Evolutionary conservation across 2,113 vertebrate genomes (phyloP).

Genomic region (Clarias magur): DNA sequence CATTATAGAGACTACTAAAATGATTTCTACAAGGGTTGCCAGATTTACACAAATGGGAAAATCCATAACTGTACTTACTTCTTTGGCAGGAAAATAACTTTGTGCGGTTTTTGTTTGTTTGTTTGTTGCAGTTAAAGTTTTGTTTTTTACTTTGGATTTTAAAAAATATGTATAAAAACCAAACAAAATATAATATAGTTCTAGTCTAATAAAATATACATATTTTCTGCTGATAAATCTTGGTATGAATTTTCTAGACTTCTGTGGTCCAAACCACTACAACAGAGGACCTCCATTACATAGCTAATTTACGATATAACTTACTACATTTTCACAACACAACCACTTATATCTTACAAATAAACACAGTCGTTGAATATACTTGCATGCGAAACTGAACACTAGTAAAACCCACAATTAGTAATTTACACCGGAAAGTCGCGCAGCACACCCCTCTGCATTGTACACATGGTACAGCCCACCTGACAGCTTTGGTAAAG

Average conservation of each 20-base stretch:
- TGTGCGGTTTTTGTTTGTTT: background rate
- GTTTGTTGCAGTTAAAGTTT: too few relatives aligned
- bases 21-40: background rate
- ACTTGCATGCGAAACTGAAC: background rate
- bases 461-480: slow-evolving; percentile 9
- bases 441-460: background rate
- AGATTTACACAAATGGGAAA: background rate
- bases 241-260: slow-evolving; percentile 52
- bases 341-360: too few relatives aligned
- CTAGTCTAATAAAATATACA: background rate
- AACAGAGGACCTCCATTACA: background rate
- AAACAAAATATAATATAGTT: background rate
- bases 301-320: background rate
- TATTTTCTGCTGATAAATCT: background rate
- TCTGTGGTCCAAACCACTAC: slow-evolving; percentile 16
- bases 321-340: background rate
- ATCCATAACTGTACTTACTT: background rate
- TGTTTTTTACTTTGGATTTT: too few relatives aligned
- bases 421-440: background rate
- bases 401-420: background rate
- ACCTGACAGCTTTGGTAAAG: background rate
- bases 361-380: accelerated
- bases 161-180: background rate
- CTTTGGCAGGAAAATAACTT: background rate
- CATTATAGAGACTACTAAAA: background rate